phyloP scores from a whole-genome alignment of 2,888 invertebrate species.

The Drosophila longiperda region DNA sequence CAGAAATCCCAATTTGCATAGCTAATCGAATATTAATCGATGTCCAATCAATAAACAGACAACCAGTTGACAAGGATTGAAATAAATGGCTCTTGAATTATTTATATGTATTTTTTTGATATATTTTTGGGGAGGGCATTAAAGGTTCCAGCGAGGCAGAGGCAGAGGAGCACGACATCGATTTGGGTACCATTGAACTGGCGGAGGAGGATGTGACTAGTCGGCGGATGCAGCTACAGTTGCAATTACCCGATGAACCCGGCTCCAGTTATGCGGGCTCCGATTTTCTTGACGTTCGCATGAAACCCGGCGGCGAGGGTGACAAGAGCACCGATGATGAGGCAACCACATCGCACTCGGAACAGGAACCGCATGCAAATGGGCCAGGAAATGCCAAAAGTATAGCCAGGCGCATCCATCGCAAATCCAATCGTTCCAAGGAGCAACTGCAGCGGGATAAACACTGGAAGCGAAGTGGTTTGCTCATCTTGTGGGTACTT shows the following conservation, averaged over 20 bases:
- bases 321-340: slow-evolving; percentile 79
- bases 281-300: slow-evolving; percentile 65
- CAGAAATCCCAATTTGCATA: slow-evolving; percentile 4
- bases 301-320: slow-evolving; percentile 24
- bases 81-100: slow-evolving; percentile 24
- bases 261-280: slow-evolving; percentile 69
- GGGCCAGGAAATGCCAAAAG: slow-evolving; percentile 66
- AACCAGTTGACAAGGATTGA: slow-evolving; percentile 25
- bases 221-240: slow-evolving; percentile 22
- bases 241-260: slow-evolving; percentile 16
- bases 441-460: slow-evolving; percentile 69
- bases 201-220: slow-evolving; percentile 52
- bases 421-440: slow-evolving; percentile 71
- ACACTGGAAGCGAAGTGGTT: slow-evolving; percentile 70
- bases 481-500: slow-evolving; percentile 81
- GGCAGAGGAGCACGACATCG: slow-evolving; percentile 42
- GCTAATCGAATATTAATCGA: slow-evolving; percentile 35
- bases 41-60: slow-evolving; percentile 49
- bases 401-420: slow-evolving; percentile 58
- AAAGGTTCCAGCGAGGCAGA: slow-evolving; percentile 64
- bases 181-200: slow-evolving; percentile 42
- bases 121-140: background rate
- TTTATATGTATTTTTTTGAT: slow-evolving; percentile 15
- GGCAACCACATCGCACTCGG: slow-evolving; percentile 78
- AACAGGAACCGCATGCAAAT: slow-evolving; percentile 62